Evolutionary conservation across 1,140 invertebrate species (phyloP).

Genomic region (Colletes latitarsis): DNA sequence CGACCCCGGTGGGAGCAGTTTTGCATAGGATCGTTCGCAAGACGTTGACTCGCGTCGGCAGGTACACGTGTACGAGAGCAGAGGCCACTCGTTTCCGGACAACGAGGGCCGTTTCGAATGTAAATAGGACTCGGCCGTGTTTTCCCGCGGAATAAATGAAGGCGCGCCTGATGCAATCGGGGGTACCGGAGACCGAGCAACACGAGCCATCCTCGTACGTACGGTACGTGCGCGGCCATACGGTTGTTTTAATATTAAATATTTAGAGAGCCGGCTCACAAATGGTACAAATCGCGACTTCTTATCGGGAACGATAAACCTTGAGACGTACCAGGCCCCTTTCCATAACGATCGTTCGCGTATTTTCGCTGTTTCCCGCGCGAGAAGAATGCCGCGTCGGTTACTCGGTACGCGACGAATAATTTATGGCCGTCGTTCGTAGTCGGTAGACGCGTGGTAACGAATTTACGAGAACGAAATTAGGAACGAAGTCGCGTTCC

Average conservation of each 20-base stretch:
- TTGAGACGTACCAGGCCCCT: background rate
- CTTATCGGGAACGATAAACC: constrained; percentile 36
- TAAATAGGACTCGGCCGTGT: constrained; percentile 52
- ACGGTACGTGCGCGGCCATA: background rate
- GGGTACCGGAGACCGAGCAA: background rate
- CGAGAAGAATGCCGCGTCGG: background rate
- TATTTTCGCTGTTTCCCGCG: background rate
- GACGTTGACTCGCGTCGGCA: constrained; percentile 21
- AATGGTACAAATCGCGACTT: constrained; percentile 44
- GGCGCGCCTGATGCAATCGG: constrained; percentile 41
- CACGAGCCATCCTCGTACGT: constrained; percentile 6
- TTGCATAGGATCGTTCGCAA: constrained; percentile 24
- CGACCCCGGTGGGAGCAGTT: constrained; percentile 18
- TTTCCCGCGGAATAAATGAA: constrained; percentile 64
- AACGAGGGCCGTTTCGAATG: constrained; percentile 50
- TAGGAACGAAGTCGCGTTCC: background rate
- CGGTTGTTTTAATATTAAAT: constrained; percentile 63
- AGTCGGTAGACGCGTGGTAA: background rate
- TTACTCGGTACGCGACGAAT: constrained; percentile 2
- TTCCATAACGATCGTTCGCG: constrained; percentile 37
- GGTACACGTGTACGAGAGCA: constrained; percentile 4
- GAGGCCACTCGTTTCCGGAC: constrained; percentile 1
- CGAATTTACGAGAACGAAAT: background rate
- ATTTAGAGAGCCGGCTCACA: constrained; percentile 56
- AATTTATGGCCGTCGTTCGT: constrained; percentile 22